A percentile compares a stretch with the other conserved stretches of the same genome.
These are phyloP conservation scores for Anthophora plumipes DNA, from an alignment of 2,888 invertebrate species.

Conservation along the genomic window DNA sequence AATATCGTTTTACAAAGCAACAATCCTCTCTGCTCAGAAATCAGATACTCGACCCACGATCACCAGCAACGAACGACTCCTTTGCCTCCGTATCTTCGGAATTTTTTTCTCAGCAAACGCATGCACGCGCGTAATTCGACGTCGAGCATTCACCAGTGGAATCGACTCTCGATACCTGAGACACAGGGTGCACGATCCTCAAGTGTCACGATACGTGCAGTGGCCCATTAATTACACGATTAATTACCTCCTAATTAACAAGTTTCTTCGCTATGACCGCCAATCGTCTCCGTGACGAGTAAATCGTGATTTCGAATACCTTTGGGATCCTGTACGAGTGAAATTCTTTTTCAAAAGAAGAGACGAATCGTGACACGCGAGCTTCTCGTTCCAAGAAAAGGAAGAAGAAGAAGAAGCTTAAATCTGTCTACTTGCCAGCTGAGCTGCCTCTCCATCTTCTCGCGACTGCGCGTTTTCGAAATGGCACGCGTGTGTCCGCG, in stretches of 20 bases:
- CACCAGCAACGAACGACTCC: slow-evolving; percentile 28
- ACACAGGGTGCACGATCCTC: slow-evolving; percentile 45
- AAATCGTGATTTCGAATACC: slow-evolving; percentile 47
- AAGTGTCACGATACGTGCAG: slow-evolving; percentile 64
- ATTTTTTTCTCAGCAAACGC: background rate
- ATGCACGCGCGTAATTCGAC: slow-evolving; percentile 5
- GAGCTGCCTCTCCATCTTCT: slow-evolving; percentile 43
- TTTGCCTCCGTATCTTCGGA: slow-evolving; percentile 18
- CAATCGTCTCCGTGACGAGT: slow-evolving; percentile 40
- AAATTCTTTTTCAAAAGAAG: slow-evolving; percentile 28
- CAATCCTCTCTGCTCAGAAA: slow-evolving; percentile 19
- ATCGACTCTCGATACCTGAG: slow-evolving; percentile 68
- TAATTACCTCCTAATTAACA: slow-evolving; percentile 82
- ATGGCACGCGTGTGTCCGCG: slow-evolving; percentile 49
- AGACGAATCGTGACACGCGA: slow-evolving; percentile 55
- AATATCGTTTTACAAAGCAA: background rate
- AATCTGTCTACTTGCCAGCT: slow-evolving; percentile 61
- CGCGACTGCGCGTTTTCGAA: slow-evolving; percentile 52
- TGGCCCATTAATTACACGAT: slow-evolving; percentile 79
- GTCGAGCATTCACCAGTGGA: slow-evolving; percentile 24
- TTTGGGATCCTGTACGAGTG: slow-evolving; percentile 19
- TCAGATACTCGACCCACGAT: slow-evolving; percentile 41
- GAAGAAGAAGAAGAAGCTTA: slow-evolving; percentile 53
- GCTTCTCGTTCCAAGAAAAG: slow-evolving; percentile 42
- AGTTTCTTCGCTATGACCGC: slow-evolving; percentile 67